phyloP scores from a whole-genome alignment of 2,797 vertebrate species.

The Channallabes apus region DNA sequence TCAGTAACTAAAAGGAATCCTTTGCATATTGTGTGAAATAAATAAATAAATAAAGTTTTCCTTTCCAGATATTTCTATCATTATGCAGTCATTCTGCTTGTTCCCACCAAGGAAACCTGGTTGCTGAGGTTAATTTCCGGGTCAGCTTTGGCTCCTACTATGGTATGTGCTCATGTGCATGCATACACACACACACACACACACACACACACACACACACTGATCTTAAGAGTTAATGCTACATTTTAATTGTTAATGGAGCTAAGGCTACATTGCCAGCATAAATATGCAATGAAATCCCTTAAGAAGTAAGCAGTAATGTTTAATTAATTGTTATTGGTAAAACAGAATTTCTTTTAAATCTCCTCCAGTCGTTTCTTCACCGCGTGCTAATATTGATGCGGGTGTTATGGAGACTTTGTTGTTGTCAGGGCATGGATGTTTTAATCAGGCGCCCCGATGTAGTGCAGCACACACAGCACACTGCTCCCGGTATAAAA shows the following conservation, averaged over 20 bases:
- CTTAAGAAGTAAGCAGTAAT: slow-evolving; percentile 49
- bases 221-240: slow-evolving; percentile 33
- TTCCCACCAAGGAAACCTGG: background rate
- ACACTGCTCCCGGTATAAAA: slow-evolving; percentile 26
- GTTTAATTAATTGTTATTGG: slow-evolving; percentile 58
- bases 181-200: background rate
- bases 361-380: slow-evolving; percentile 23
- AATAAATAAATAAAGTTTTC: background rate
- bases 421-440: slow-evolving; percentile 34
- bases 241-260: slow-evolving; percentile 27
- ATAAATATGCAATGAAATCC: slow-evolving; percentile 49
- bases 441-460: slow-evolving; percentile 43
- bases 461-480: slow-evolving; percentile 41
- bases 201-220: slow-evolving; percentile 13
- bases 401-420: slow-evolving; percentile 41
- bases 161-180: slow-evolving; percentile 50
- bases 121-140: background rate
- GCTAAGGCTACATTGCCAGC: slow-evolving; percentile 15
- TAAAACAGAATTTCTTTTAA: slow-evolving; percentile 49
- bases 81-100: background rate
- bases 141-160: background rate
- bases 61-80: background rate
- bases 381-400: slow-evolving; percentile 48
- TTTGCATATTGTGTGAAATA: background rate
- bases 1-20: background rate